Evolutionary conservation across 2,888 invertebrate species (phyloP), one percentile per base, ranked within the genome.

Genomic region (Anticlea derivata): DNA sequence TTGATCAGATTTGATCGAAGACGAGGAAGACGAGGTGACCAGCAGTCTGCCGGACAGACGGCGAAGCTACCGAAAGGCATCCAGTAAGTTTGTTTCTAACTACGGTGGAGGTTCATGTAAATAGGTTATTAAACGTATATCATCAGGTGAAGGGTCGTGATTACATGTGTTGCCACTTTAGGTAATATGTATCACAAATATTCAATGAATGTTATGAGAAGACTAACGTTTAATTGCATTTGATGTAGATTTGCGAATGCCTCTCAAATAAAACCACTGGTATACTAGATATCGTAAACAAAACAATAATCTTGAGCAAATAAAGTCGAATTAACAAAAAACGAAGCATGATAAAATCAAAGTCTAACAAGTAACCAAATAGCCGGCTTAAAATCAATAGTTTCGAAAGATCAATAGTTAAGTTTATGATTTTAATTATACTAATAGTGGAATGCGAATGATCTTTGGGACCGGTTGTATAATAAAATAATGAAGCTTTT

Each of bases 1-100:
- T 64, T 76, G 75, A 70, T 73, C 86, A 92, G 92, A 92, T 80
- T 88, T 92, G 69, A 83, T 92, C 71, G 92, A 92, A 80, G 91
- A 84, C 56, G 92, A 92, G 64, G 92, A 92, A 70, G 92, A 92
- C 86, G 88, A 86, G 63, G 87, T 87, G 47, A 78, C 80, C 72
- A 85, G 83, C 81, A 87, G 80, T 76, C 78, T 86, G 64, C 86
- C 88, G 57, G 86, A 85, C 63, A 80, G 83, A 72, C 83, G 75
- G 41, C 79, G 87, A 58, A 77, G 86, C 54, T 83, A 87, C 70
- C 89, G 92, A 73, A 92, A 92, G 74, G 91, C 92, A 66, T 92
- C 92, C 70, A 91, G 92, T 92, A 91, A 92, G 92, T 92, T 58
- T 59, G 44, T 47, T 43, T 53, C 55, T 52, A 41, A 56, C 48